A percentile compares a stretch with the other conserved stretches of the same genome.
Evolutionary conservation across 2,797 vertebrate genomes (phyloP).

Genomic region (Coendou prehensilis): DNA sequence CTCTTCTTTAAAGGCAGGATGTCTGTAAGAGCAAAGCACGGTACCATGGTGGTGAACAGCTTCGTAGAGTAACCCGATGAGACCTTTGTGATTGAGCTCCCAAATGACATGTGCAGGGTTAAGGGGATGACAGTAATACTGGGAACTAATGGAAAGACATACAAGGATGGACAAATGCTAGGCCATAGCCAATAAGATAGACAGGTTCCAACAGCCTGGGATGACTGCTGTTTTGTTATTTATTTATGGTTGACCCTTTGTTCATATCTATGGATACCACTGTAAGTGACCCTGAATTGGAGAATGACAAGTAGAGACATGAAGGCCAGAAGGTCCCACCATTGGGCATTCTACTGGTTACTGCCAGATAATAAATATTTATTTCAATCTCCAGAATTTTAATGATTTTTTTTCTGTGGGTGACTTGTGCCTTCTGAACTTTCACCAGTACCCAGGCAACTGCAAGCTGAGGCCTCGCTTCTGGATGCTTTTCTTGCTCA

Average conservation of each 20-base stretch:
- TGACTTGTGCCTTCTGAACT: not conserved
- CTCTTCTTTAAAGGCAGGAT: not conserved
- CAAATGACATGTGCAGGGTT: not conserved
- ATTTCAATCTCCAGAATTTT: slow-evolving; percentile 23
- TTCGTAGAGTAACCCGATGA: not conserved
- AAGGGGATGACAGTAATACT: not conserved
- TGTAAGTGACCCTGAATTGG: fast-evolving
- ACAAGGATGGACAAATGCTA: not conserved
- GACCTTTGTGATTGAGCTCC: not conserved
- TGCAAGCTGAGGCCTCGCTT: not conserved
- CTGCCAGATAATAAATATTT: not conserved
- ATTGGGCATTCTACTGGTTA: not conserved
- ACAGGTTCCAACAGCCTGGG: not conserved
- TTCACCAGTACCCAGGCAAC: not conserved
- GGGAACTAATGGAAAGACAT: not conserved
- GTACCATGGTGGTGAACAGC: not conserved
- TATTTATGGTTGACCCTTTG: not conserved
- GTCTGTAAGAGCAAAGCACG: not conserved
- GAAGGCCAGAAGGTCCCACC: not conserved
- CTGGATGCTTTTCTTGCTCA: not conserved
- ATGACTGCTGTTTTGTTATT: not conserved
- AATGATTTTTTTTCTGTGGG: not conserved
- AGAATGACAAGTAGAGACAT: not conserved
- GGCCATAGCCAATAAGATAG: not conserved
- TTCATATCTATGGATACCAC: not conserved